Base-by-base conservation (phyloP, 2,888 invertebrate genomes). In the Drosophila mettleri region DNA sequence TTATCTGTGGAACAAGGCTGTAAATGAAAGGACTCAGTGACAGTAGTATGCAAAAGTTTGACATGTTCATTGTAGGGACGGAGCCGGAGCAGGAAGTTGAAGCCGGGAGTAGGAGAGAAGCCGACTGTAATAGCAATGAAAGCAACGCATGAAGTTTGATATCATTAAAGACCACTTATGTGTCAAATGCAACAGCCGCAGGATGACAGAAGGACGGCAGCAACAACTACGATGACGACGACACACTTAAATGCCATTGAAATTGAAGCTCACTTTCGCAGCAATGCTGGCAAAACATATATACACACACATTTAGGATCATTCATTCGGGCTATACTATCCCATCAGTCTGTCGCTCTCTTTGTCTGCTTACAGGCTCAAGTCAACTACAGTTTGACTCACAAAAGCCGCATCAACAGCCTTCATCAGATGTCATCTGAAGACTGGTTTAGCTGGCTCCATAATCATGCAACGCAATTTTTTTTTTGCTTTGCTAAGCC, bases 161-260 rank as follows among this genome's bases (percentile, higher is more conserved):
- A 84, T 84, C 85, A 81, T 81, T 81, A 81, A 81, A 84, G 76
- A 66, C 84, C 85, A 84, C 84, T 81, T 81, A 80, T 80, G 82
- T 84, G 81, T 81, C 85, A 84, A 81, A 76, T 84, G 81, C 81
- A 81, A 82, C 63, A 79, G 59, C 58, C 65, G 52, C 76, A 66
- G 76, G 72, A 74, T 41, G 39, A 54, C 16, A 36, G 7, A 24
- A n/a, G 27, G 16, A 18, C 20, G 36, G n/a, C 63, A 39, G 8
- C 24, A 38, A 41, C 52, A 14, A 45, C n/a, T 6, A 60, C 49
- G 16, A 51, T 14, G 14, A 54, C 55, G 24, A 24, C 54, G 70
- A 65, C 70, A 82, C 70, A 82, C 79, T 79, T 83, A 80, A 82
- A 80, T 39, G 80, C 77, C 64, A 82, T 79, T 82, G 83, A 79